Evolutionary conservation across 2,797 vertebrate species (phyloP), one percentile per base, ranked within the genome.

Genomic region (Taenioides sp.): DNA sequence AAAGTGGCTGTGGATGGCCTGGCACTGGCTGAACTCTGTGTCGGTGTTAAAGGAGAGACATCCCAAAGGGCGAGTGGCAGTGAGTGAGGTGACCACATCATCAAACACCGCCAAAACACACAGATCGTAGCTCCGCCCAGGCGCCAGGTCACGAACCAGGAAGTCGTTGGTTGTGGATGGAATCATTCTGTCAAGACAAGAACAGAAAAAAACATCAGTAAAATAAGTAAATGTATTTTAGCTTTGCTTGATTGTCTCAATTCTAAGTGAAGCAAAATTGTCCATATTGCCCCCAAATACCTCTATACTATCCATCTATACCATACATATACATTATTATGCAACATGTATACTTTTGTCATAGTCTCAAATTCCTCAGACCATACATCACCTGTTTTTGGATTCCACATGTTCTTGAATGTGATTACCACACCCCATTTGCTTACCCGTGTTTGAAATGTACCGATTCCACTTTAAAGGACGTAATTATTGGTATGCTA

Each of bases 71-170:
- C 94, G 93, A 0, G 94, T 96, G 57, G 95, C 95, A 0, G 95
- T 95, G 71, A 96, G 93, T 0, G 95, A 94, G 0, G 96, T 97
- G 81, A 96, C 81, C 31, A 94, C 92, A 0, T 97, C 95, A 9
- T 97, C 95, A 27, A 96, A 96, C 37, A 97, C 95, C 0, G 95
- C 95, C 87, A 96, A 84, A 58, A 96, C 95, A 2, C 96, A 97
- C 14, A 96, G 90, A 74, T 96, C 92, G 3, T 97, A 97, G 79
- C 84, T 94, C 0, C 96, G 94, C 4, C 94, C 95, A 0, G 95
- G 91, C 4, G 94, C 94, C 57, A 97, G 93, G 86, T 97, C 95
- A 64, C 94, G 94, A 54, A 97, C 93, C 88, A 96, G 90, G 92
- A 97, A 95, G 84, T 95, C 95, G n/a, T 95, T 94, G 86, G 92